Conservation (phyloP, 2,888 invertebrate genomes). For the Drymonia ruficornis region DNA sequence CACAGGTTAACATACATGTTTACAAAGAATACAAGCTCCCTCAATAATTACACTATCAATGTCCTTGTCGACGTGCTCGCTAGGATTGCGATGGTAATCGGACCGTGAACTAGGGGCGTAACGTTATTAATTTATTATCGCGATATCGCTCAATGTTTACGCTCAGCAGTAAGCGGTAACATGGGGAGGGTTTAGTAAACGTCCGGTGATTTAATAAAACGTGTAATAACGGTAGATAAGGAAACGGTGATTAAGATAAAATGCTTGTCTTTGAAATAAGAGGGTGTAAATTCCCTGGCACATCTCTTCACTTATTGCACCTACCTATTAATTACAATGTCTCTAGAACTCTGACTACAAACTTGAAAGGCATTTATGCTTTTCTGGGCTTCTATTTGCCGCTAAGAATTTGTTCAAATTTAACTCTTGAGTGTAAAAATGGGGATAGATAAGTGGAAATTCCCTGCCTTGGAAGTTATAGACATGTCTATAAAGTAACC, state of each 20-base stretch:
- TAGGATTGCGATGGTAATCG: conserved; percentile 45
- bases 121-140: conserved; percentile 53
- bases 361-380: too few relatives aligned
- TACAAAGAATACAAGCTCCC: background rate
- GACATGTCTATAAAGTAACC: too few relatives aligned
- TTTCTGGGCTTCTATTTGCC: too few relatives aligned
- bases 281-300: background rate
- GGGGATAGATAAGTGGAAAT: too few relatives aligned
- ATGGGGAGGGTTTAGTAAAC: background rate
- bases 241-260: background rate
- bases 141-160: conserved; percentile 40
- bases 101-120: conserved; percentile 40
- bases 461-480: too few relatives aligned
- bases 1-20: background rate
- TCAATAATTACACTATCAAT: conserved; percentile 37
- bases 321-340: too few relatives aligned
- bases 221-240: background rate
- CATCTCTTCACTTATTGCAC: too few relatives aligned
- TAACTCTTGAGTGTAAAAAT: too few relatives aligned
- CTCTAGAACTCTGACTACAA: too few relatives aligned
- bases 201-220: conserved; percentile 3
- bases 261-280: background rate
- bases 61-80: conserved; percentile 27
- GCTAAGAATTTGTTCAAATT: too few relatives aligned
- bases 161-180: conserved; percentile 33